phyloP scores from a whole-genome alignment of 1,140 invertebrate genomes.

The Pseudomyrmex dendroicus region DNA sequence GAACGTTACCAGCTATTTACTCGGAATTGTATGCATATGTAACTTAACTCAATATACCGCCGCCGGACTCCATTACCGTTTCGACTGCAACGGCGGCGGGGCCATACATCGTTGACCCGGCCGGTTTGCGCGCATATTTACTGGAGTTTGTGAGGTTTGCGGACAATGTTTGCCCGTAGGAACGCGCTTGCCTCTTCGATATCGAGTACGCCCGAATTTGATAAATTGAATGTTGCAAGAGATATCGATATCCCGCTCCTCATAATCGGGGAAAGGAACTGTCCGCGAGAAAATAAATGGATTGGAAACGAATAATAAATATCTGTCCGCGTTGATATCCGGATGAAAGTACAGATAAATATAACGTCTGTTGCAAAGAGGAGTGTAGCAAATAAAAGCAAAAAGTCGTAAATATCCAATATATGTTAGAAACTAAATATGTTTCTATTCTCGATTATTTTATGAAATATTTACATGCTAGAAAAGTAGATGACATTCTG shows the following conservation, averaged over 20 bases:
- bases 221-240: conserved; percentile 39
- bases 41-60: conserved; percentile 58
- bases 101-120: conserved; percentile 54
- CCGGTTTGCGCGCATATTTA: conserved; percentile 59
- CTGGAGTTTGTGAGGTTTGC: conserved; percentile 51
- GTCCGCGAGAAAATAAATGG: neutral
- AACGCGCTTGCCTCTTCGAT: conserved; percentile 45
- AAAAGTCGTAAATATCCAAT: neutral
- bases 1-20: conserved; percentile 60
- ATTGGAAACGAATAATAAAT: conserved; percentile 2
- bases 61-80: conserved; percentile 60
- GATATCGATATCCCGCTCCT: neutral
- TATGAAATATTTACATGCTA: neutral
- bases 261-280: conserved; percentile 3
- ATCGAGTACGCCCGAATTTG: conserved; percentile 24
- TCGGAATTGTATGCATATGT: conserved; percentile 60
- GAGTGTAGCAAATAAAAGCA: neutral
- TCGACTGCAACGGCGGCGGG: conserved; percentile 40
- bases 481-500: neutral
- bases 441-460: too few relatives aligned
- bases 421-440: neutral
- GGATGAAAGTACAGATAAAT: neutral
- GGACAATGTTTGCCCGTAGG: conserved; percentile 51
- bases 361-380: neutral
- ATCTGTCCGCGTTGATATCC: neutral